Conservation (phyloP, 1,140 invertebrate species). For the Solen grandis region DNA sequence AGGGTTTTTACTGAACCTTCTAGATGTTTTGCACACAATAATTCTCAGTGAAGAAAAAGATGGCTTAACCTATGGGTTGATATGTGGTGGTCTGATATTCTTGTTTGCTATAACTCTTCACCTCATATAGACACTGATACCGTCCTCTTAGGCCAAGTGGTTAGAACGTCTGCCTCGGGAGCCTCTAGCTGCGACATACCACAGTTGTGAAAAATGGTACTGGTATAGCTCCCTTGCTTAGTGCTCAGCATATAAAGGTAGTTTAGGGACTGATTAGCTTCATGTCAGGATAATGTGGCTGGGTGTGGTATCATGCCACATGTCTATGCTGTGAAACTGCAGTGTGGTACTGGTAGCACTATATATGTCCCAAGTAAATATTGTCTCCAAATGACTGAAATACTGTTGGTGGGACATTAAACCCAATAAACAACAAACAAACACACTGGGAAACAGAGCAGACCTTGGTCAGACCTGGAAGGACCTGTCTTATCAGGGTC, state of each 20-base stretch:
- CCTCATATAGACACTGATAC: too few relatives aligned
- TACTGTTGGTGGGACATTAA: not conserved
- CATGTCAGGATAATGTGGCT: not conserved
- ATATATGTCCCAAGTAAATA: not conserved
- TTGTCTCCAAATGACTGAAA: not conserved
- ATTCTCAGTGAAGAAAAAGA: too few relatives aligned
- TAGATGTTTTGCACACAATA: too few relatives aligned
- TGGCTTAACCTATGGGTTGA: too few relatives aligned
- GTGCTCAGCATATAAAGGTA: not conserved
- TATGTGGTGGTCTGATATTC: too few relatives aligned
- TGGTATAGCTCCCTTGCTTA: not conserved
- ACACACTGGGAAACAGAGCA: not conserved
- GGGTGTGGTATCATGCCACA: not conserved
- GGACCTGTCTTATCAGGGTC: not conserved
- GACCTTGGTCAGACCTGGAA: not conserved
- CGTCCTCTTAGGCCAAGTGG: too few relatives aligned
- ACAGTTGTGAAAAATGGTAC: not conserved
- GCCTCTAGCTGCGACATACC: not conserved
- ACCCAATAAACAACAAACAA: not conserved
- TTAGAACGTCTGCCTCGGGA: too few relatives aligned
- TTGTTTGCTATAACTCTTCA: too few relatives aligned
- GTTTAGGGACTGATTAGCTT: not conserved
- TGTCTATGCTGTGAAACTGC: not conserved
- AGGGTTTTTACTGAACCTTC: too few relatives aligned
- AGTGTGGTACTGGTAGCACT: not conserved